A percentile compares a stretch with the other conserved stretches of the same genome.
Evolutionary conservation across 2,888 invertebrate genomes (phyloP).

Genomic region (Craniophora ligustri): DNA sequence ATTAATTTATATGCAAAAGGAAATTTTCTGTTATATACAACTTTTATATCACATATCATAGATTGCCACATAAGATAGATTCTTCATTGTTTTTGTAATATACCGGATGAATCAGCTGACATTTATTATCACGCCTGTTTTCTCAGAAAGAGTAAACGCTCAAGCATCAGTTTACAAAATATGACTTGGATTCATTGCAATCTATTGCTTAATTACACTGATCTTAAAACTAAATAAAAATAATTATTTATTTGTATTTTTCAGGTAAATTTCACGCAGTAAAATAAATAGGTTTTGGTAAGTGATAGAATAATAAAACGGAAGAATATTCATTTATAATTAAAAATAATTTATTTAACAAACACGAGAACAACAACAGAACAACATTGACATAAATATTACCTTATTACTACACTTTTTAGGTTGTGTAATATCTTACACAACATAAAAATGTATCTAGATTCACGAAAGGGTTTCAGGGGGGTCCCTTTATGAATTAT

Average conservation of each 20-base stretch:
- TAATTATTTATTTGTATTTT: slow-evolving; percentile 18
- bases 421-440: too few species aligned
- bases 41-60: slow-evolving; percentile 5
- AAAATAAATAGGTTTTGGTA: slow-evolving; percentile 1
- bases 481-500: neutral
- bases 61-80: slow-evolving; percentile 15
- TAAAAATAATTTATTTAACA: neutral
- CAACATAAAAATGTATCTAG: neutral
- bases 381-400: neutral
- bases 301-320: neutral
- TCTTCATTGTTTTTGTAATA: slow-evolving; percentile 12
- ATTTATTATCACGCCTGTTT: neutral
- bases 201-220: too few species aligned
- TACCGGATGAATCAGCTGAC: neutral
- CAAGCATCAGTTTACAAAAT: neutral
- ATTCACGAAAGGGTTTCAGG: neutral
- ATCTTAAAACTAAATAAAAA: too few species aligned
- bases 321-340: neutral
- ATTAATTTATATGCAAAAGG: slow-evolving; percentile 9
- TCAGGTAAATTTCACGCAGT: slow-evolving; percentile 36
- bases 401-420: too few species aligned
- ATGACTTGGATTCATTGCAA: too few species aligned
- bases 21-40: neutral
- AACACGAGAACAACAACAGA: neutral
- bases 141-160: neutral